phyloP scores from a whole-genome alignment of 1,140 invertebrate genomes.

The Leptopilina boulardi region DNA sequence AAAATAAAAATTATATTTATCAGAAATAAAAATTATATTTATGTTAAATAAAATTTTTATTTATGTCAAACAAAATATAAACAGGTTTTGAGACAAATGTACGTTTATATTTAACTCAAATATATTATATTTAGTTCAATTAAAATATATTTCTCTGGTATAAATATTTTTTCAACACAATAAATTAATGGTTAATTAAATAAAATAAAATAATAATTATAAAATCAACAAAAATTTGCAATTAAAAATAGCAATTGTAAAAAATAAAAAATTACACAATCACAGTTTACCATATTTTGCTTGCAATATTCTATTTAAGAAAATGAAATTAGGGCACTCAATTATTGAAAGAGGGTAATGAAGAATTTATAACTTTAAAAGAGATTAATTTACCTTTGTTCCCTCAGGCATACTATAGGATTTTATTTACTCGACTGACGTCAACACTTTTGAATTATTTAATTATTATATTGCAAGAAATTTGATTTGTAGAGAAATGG shows the following conservation, averaged over 20 bases:
- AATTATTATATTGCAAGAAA: neutral
- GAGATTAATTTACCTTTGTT: constrained; percentile 42
- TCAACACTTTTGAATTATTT: neutral
- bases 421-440: neutral
- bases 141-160: too few species aligned
- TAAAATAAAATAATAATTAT: neutral
- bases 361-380: neutral
- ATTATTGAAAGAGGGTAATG: neutral
- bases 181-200: too few species aligned
- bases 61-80: too few species aligned
- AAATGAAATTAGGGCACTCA: neutral
- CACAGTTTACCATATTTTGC: too few species aligned
- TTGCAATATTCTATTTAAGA: neutral
- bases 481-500: neutral
- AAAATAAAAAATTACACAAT: constrained; percentile 77
- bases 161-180: too few species aligned
- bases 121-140: too few species aligned
- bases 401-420: constrained; percentile 47
- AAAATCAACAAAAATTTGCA: neutral
- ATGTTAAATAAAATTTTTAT: too few species aligned
- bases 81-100: too few species aligned
- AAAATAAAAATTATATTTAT: too few species aligned
- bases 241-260: too few species aligned
- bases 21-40: too few species aligned
- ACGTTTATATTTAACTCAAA: too few species aligned